Base-by-base conservation (phyloP, 2,797 vertebrate genomes). In the Spondyliosoma cantharus region DNA sequence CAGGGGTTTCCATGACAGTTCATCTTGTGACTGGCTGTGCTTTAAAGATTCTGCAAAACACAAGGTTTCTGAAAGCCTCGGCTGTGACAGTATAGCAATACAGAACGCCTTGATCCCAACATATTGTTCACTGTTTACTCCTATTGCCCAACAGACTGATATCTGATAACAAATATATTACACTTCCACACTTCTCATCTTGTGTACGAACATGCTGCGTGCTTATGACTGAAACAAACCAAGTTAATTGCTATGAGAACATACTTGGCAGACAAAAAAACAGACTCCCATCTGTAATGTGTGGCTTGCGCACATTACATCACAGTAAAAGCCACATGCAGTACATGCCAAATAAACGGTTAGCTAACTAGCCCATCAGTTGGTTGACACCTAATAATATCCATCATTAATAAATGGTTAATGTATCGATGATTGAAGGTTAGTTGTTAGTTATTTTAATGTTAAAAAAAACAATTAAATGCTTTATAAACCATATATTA, bases 1-100 rank as follows among this genome's bases (percentile, higher is more conserved):
- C 80, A 82, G 53, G 59, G 49, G 29, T 75, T 69, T 68, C 66
- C 54, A 71, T 75, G 74, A 71, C 76, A 69, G 74, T 73, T 77
- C 50, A 64, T 78, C 48, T 81, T 62, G 37, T 66, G 83, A 71
- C 73, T 58, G 15, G 62, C 66, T 75, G 53, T 19, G 66, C 68
- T 69, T 74, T 67, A 43, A 46, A 48, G 46, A 52, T 48, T 57
- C 19, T n/a, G 52, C 54, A 74, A 63, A 84, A 76, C 52, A 49
- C 59, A 73, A 52, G 17, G 22, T 76, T 66, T 74, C 25, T 76
- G 5, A 59, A 75, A 78, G 43, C 2, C 54, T 52, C 7, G 12
- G 68, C 37, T 74, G 65, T 56, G 66, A 75, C 61, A 52, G 68
- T 24, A 17, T 7, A 42, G 46, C 63, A 48, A 52, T 5, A 69